phyloP scores from a whole-genome alignment of 2,113 vertebrate genomes.

The Sapajus apella region DNA sequence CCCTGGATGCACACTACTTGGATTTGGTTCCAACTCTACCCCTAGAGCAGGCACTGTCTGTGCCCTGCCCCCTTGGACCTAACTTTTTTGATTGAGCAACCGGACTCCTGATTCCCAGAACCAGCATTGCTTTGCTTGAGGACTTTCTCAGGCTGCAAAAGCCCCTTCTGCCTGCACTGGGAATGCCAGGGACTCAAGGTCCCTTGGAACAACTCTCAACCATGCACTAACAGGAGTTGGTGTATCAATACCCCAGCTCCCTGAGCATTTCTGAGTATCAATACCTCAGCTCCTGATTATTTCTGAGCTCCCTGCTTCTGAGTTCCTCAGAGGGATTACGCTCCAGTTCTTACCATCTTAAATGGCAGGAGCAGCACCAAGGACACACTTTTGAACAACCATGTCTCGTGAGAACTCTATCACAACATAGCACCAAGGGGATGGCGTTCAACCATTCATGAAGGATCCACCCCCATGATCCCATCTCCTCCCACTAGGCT shows the following conservation, averaged over 20 bases:
- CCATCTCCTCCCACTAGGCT: too few species aligned
- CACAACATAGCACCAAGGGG: too few species aligned
- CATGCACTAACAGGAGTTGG: neutral
- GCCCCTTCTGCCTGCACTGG: neutral
- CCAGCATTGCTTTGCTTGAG: neutral
- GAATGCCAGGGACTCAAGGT: neutral
- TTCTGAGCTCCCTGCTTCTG: neutral
- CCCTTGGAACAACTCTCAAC: neutral
- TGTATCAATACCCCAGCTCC: neutral
- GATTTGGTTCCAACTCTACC: neutral
- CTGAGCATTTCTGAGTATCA: neutral
- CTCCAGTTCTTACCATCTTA: neutral
- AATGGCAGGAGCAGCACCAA: too few species aligned
- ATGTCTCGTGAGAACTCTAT: too few species aligned
- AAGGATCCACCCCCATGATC: too few species aligned
- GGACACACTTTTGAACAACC: too few species aligned
- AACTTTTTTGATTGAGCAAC: neutral
- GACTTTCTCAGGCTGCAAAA: neutral
- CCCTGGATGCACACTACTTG: too few species aligned
- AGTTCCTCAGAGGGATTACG: neutral
- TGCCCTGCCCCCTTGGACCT: neutral
- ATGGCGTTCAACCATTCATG: too few species aligned
- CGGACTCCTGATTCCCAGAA: neutral
- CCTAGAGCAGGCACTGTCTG: rapidly evolving
- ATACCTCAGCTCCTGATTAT: neutral